Percentiles rank a stretch among this genome's conserved stretches.
Conservation (phyloP, 2,888 invertebrate species). For the Acanthacorydalis orientalis region DNA sequence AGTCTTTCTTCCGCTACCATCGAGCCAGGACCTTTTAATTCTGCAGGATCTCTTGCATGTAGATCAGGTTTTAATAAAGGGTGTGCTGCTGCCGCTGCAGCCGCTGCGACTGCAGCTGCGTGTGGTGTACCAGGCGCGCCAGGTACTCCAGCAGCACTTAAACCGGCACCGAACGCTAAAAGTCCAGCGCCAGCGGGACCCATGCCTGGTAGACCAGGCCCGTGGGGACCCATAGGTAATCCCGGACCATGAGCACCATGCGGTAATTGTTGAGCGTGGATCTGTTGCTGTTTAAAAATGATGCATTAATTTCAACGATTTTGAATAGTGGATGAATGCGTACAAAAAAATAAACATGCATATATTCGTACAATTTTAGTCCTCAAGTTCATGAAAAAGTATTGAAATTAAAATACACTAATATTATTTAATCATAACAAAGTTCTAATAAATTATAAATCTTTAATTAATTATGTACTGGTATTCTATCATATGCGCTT, state of each 20-base stretch:
- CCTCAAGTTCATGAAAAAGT: no score
- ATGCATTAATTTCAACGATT: not conserved
- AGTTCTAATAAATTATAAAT: no score
- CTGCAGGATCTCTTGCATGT: constrained; percentile 17
- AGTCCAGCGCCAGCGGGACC: constrained; percentile 20
- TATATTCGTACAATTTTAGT: no score
- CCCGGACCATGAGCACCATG: constrained; percentile 25
- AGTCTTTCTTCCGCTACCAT: constrained; percentile 27
- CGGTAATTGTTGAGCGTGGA: constrained; percentile 26
- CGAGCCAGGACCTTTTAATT: constrained; percentile 18
- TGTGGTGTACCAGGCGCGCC: constrained; percentile 20
- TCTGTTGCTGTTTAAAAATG: constrained; percentile 22
- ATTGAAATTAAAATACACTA: no score
- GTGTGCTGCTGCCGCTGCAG: constrained; percentile 12
- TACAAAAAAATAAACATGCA: constrained; percentile 10
- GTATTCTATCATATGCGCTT: no score
- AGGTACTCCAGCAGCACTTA: constrained; percentile 15
- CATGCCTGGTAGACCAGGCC: constrained; percentile 23
- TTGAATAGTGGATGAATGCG: not conserved
- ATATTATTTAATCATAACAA: no score
- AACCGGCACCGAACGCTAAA: constrained; percentile 19
- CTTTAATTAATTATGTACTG: no score
- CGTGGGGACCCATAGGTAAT: constrained; percentile 24
- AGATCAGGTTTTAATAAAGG: constrained; percentile 24
- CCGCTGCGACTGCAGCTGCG: constrained; percentile 14